A percentile compares a stretch with the other conserved stretches of the same genome.
These are phyloP conservation scores for Agonum fuliginosum DNA, from an alignment of 2,888 invertebrate genomes.

Conservation along the genomic window DNA sequence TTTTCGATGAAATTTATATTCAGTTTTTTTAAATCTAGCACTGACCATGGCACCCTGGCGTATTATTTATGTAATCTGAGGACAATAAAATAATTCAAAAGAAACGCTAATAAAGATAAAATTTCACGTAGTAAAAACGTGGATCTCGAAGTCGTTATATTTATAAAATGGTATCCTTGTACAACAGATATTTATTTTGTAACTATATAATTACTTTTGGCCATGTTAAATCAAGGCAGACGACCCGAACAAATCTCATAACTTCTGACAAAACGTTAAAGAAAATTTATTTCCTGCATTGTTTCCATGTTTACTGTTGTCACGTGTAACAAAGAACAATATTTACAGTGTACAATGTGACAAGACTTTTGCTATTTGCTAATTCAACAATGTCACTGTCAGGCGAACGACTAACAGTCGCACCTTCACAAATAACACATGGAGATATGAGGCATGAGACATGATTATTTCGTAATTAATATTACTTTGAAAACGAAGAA, in stretches of 20 bases:
- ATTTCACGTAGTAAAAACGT: background rate
- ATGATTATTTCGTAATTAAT: background rate
- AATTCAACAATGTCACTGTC: conserved; percentile 35
- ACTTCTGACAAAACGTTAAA: conserved; percentile 1
- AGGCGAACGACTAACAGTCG: background rate
- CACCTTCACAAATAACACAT: background rate
- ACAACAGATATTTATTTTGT: conserved; percentile 8
- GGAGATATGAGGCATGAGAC: background rate
- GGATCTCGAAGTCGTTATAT: background rate
- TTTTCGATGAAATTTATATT: background rate
- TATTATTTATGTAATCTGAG: background rate
- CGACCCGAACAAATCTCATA: background rate
- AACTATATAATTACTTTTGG: conserved; percentile 32
- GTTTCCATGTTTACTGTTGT: conserved; percentile 28
- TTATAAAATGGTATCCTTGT: conserved; percentile 20
- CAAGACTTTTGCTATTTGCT: conserved; percentile 5
- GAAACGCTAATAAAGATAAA: conserved; percentile 2
- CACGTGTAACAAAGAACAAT: conserved; percentile 11
- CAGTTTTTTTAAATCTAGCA: background rate
- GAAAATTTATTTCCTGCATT: conserved; percentile 53
- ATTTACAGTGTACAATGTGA: conserved; percentile 42
- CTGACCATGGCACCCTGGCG: background rate
- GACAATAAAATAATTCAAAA: background rate
- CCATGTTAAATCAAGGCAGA: conserved; percentile 32
- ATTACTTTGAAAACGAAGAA: background rate